Percentiles rank a stretch among this genome's conserved stretches.
Conservation (phyloP, 1,140 invertebrate genomes). For the Adoxophyes honmai region DNA sequence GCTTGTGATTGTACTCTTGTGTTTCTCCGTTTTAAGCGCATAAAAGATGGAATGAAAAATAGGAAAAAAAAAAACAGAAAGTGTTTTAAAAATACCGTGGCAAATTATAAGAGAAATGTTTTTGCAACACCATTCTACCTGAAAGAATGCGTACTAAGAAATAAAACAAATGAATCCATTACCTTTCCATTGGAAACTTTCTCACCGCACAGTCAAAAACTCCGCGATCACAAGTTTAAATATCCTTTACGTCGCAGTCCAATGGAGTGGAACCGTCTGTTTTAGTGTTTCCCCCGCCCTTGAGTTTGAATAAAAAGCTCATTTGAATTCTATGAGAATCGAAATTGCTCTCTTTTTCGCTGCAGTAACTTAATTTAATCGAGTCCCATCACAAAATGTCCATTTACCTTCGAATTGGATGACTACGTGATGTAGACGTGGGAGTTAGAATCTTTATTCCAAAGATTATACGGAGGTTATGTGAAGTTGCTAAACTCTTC, state of each 20-base stretch:
- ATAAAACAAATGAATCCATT: too few species aligned
- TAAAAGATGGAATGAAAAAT: too few species aligned
- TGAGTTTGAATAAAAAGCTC: slow-evolving; percentile 73
- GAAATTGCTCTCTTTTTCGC: slow-evolving; percentile 71
- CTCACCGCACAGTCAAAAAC: slow-evolving; percentile 4
- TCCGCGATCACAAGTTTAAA: slow-evolving; percentile 43
- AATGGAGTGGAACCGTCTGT: slow-evolving; percentile 53
- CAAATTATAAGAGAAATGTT: too few species aligned
- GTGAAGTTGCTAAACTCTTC: not conserved
- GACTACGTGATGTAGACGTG: slow-evolving; percentile 26
- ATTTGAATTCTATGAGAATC: slow-evolving; percentile 76
- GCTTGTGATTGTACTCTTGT: too few species aligned
- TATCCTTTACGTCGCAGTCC: slow-evolving; percentile 47
- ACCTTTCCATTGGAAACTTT: too few species aligned
- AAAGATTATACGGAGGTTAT: slow-evolving; percentile 23
- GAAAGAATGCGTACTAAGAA: too few species aligned
- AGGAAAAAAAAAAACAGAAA: too few species aligned
- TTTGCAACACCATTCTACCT: too few species aligned
- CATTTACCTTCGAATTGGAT: slow-evolving; percentile 50
- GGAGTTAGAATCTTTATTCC: too few species aligned
- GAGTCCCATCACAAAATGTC: slow-evolving; percentile 61
- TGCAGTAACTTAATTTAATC: slow-evolving; percentile 75
- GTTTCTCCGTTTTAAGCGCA: too few species aligned
- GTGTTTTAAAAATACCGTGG: too few species aligned
- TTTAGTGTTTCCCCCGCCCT: slow-evolving; percentile 60